Percentiles rank a stretch among this genome's conserved stretches.
phyloP scores from a whole-genome alignment of 1,140 invertebrate species.

The Rhopalosiphum padi region DNA sequence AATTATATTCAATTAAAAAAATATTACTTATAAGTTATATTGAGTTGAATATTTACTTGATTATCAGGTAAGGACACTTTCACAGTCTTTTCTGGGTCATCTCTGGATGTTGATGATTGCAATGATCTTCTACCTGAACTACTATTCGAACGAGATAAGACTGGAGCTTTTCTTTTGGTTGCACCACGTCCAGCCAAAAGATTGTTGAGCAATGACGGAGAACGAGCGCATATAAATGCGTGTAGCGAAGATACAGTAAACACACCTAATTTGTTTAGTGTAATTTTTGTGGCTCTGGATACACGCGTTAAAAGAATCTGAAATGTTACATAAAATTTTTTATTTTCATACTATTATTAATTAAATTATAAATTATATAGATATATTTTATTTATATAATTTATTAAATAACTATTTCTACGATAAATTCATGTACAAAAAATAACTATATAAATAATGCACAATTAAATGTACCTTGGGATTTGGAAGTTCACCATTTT shows the following conservation, averaged over 20 bases:
- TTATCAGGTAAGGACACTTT: conserved; percentile 90
- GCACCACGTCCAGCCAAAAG: conserved; percentile 87
- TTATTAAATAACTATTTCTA: background rate
- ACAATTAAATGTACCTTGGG: conserved; percentile 79
- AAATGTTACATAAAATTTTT: conserved; percentile 59
- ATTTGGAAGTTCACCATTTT: conserved; percentile 94
- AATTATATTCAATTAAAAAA: background rate
- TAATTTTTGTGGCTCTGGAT: conserved; percentile 92
- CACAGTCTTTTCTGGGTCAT: conserved; percentile 83
- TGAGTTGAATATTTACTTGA: conserved; percentile 68
- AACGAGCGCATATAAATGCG: conserved; percentile 94
- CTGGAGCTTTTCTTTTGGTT: conserved; percentile 83
- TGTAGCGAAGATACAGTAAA: conserved; percentile 98
- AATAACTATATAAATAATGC: background rate
- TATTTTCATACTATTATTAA: conserved; percentile 17
- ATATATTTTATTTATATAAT: conserved; percentile 57
- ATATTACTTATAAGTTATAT: background rate
- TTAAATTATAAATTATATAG: conserved; percentile 53
- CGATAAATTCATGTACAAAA: background rate
- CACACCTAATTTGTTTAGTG: conserved; percentile 92
- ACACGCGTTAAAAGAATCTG: conserved; percentile 95
- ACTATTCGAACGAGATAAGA: conserved; percentile 87
- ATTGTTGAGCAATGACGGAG: conserved; percentile 90
- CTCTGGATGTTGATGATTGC: conserved; percentile 78
- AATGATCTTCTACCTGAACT: conserved; percentile 81